Conservation (phyloP, 1,140 invertebrate genomes). For the Maconellicoccus hirsutus region DNA sequence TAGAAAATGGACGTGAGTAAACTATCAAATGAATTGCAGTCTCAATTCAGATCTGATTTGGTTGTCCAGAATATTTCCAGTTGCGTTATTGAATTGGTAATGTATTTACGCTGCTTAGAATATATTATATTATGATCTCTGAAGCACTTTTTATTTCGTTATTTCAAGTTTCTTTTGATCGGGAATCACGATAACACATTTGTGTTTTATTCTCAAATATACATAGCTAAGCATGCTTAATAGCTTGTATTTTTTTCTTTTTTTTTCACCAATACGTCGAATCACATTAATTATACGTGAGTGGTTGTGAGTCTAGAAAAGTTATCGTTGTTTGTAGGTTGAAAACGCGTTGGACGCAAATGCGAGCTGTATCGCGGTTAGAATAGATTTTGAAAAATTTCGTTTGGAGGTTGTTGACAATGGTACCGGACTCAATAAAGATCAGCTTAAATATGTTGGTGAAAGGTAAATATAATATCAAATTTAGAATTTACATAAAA, state of each 20-base stretch:
- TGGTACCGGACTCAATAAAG: neutral
- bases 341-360: constrained; percentile 7
- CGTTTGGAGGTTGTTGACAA: neutral
- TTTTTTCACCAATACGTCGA: too few species aligned
- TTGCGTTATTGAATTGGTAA: neutral
- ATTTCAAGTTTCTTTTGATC: too few species aligned
- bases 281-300: too few species aligned
- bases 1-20: neutral
- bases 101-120: neutral
- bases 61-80: neutral
- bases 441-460: neutral
- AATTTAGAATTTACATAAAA: too few species aligned
- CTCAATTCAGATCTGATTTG: neutral
- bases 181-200: too few species aligned
- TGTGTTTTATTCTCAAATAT: too few species aligned
- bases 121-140: neutral
- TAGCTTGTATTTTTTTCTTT: too few species aligned
- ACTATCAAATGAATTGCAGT: neutral
- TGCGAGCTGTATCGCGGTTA: neutral
- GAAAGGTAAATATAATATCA: neutral
- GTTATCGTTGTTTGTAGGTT: neutral
- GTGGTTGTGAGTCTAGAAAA: too few species aligned
- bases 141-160: too few species aligned
- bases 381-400: neutral
- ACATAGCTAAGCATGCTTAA: too few species aligned